A percentile compares a stretch with the other conserved stretches of the same genome.
These are phyloP conservation scores for Rhynchomys soricoides DNA, from an alignment of 2,113 vertebrate genomes.

Conservation along the genomic window DNA sequence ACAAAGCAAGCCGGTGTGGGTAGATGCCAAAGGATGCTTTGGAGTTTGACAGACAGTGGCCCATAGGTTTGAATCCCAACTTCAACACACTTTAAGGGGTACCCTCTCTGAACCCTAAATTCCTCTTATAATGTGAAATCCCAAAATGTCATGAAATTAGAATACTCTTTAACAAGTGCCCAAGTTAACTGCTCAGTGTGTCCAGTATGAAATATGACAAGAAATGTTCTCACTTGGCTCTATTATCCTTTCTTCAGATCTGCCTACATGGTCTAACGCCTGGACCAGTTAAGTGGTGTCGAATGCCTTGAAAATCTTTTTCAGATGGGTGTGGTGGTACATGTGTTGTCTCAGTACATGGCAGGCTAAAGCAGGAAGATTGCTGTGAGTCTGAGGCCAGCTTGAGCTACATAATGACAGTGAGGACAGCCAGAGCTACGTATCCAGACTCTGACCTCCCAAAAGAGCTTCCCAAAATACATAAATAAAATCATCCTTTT, in stretches of 20 bases:
- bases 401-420: not conserved
- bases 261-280: not conserved
- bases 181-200: not conserved
- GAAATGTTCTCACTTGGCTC: not conserved
- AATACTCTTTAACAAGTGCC: not conserved
- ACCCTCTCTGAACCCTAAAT: not conserved
- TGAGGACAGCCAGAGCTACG: not conserved
- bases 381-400: not conserved
- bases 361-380: not conserved
- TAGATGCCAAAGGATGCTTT: not conserved
- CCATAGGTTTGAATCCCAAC: not conserved
- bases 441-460: not conserved
- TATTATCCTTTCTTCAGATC: not conserved
- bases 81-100: not conserved
- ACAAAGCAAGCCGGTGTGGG: not conserved
- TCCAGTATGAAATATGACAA: not conserved
- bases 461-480: not conserved
- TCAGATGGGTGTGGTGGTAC: not conserved
- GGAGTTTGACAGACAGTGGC: not conserved
- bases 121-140: conserved; percentile 25
- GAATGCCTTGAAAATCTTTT: conserved; percentile 22
- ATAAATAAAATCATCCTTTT: not conserved
- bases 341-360: not conserved
- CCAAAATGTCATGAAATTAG: conserved; percentile 13
- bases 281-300: conserved; percentile 23